Percentiles rank a stretch among this genome's conserved stretches.
Conservation (phyloP, 2,888 invertebrate genomes). For the Lithophane leautieri region DNA sequence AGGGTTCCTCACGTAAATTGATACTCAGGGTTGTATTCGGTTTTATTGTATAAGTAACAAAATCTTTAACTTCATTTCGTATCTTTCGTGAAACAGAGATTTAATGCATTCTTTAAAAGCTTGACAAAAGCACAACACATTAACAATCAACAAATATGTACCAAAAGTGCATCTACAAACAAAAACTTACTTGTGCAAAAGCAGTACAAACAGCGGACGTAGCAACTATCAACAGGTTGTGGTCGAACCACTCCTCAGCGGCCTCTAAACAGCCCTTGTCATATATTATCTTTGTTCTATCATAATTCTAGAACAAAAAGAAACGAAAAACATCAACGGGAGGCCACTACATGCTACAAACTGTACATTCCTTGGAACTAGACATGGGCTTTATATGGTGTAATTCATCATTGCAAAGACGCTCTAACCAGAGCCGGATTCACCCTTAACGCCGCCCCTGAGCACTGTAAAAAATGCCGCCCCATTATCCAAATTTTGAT, state of each 20-base stretch:
- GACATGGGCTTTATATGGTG: neutral
- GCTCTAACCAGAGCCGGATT: no score
- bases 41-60: neutral
- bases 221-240: conserved; percentile 97
- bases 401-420: no score
- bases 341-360: conserved; percentile 47
- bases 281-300: conserved; percentile 95
- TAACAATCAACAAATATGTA: conserved; percentile 18
- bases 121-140: neutral
- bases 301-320: conserved; percentile 92
- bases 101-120: conserved; percentile 19
- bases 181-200: conserved; percentile 96
- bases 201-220: conserved; percentile 96
- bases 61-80: neutral
- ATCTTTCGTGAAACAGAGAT: conserved; percentile 7
- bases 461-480: no score
- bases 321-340: conserved; percentile 74
- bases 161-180: conserved; percentile 76
- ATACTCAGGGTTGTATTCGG: neutral
- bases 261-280: conserved; percentile 98
- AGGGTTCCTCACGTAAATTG: neutral
- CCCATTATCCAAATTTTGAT: no score
- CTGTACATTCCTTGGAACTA: conserved; percentile 1
- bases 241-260: conserved; percentile 98
- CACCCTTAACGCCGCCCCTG: no score